Base-by-base conservation (phyloP, 2,888 invertebrate species). In the Eupsilia transversa region DNA sequence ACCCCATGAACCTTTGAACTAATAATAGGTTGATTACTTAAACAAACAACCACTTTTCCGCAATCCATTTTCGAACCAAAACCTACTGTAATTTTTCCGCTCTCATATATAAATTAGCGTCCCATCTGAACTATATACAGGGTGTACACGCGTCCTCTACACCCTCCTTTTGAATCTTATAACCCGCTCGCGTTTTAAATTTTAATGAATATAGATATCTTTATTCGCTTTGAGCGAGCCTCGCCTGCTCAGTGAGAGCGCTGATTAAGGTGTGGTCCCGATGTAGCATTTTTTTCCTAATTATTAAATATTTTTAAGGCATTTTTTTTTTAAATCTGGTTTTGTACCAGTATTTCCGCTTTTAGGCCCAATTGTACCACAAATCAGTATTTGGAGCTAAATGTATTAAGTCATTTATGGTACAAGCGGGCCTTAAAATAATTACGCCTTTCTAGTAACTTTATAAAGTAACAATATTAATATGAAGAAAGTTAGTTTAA, bases 131-230 rank as follows among this genome's bases (percentile, higher is more conserved):
- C 79, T 74, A 69, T 70, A 80, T 65, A 72, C 38, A 61, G 66
- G 56, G 23, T 74, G 64, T 65, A 84, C 77, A 84, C 80, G 76
- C 79, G 78, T 84, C 82, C 82, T 72, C 70, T 35, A 85, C 89
- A 81, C 90, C 90, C 92, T 90, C 91, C 92, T 91, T 94, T 93
- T 92, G 93, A 93, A 92, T 94, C 93, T 94, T 95, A 94, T 93
- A 93, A 92, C 93, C 91, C 92, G 92, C 91, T 91, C 93, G 94
- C 93, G 94, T 94, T 95, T 95, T 94, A 94, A 94, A 95, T 95
- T 94, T 94, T 95, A 95, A 95, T 95, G 94, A 94, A 95, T 95
- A 95, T 93, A 94, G 94, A 94, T 94, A 94, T 94, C 94, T 94
- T 94, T 94, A 94, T 94, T 93, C 93, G 93, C 93, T 93, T 92